These are phyloP conservation scores for Bibio marci DNA, from an alignment of 2,888 invertebrate genomes.

Conservation along the genomic window DNA sequence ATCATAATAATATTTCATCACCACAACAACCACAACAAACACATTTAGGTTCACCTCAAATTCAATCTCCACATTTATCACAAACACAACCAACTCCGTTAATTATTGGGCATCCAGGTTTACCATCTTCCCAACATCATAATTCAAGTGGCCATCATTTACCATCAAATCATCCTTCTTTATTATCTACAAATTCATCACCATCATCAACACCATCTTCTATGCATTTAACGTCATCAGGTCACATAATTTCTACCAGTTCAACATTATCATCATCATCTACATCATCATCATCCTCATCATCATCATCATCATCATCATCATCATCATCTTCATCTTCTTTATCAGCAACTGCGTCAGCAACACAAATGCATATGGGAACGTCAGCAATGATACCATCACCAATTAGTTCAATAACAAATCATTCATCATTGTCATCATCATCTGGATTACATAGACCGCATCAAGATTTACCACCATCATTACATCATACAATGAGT, in stretches of 20 bases:
- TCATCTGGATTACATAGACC: constrained; percentile 25
- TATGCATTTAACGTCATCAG: constrained; percentile 6
- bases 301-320: too few relatives aligned
- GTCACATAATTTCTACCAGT: too few relatives aligned
- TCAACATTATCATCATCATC: constrained; percentile 5
- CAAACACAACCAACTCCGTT: constrained; percentile 17
- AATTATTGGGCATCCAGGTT: constrained; percentile 3
- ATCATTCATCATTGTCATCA: constrained; percentile 13
- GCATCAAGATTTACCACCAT: constrained; percentile 22
- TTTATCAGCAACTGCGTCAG: too few relatives aligned
- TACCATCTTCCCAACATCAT: constrained; percentile 1
- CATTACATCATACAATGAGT: constrained; percentile 24
- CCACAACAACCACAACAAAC: constrained; percentile 23
- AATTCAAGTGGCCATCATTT: constrained; percentile 9
- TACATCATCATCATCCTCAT: not conserved
- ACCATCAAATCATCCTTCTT: constrained; percentile 14
- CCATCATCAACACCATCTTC: constrained; percentile 9
- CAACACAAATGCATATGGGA: too few relatives aligned
- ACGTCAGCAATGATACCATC: constrained; percentile 26
- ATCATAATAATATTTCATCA: constrained; percentile 19
- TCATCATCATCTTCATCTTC: not conserved
- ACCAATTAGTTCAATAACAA: constrained; percentile 12
- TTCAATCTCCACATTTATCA: constrained; percentile 10
- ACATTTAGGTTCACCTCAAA: constrained; percentile 15
- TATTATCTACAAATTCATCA: constrained; percentile 16